Base-by-base conservation (phyloP, 2,888 invertebrate genomes). In the Bombylius major region DNA sequence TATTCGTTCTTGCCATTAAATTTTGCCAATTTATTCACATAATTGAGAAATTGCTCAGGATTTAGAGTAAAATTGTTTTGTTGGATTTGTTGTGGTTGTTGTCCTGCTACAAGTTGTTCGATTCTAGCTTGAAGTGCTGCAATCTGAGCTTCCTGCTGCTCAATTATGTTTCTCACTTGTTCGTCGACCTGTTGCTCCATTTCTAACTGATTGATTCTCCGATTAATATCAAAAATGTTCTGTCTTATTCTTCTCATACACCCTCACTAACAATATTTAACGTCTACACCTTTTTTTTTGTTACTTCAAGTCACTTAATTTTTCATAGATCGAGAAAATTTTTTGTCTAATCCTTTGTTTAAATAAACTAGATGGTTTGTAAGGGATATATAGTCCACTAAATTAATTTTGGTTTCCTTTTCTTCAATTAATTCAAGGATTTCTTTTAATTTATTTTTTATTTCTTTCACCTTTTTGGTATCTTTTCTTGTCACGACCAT, bases 1-100 rank as follows among this genome's bases (percentile, higher is more conserved):
- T 52, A 52, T n/a, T 52, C 52, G 23, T 52, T n/a, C 32, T 33
- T 52, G 1, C 52, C 46, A n/a, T 44, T 52, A 9, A 52, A 52
- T 6, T 45, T 52, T 34, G 32, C 45, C 12, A 45, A 52, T 46
- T 52, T 52, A n/a, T 31, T 52, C 3, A 52, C 52, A 45, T 52
- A 46, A 33, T 52, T 46, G 13, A 52, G 42, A 42, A 51, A 51
- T 31, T 51, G 44, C 23, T 51, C 51, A 5, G 51, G 42, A 42
- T 31, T 23, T 23, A 44, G 34, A 4, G 42, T 31, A 14, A 52
- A 52, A 11, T 31, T 32, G 3, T 50, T 8, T 14, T 7, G 39
- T 13, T 13, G 50, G 1, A 8, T 11, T 14, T 8, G 14, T 14
- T 11, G 8, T 50, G 9, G 50, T 50, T 50, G 50, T 14, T 34